Conservation (phyloP, 2,113 vertebrate genomes). For the Gorsachius goisagi region DNA sequence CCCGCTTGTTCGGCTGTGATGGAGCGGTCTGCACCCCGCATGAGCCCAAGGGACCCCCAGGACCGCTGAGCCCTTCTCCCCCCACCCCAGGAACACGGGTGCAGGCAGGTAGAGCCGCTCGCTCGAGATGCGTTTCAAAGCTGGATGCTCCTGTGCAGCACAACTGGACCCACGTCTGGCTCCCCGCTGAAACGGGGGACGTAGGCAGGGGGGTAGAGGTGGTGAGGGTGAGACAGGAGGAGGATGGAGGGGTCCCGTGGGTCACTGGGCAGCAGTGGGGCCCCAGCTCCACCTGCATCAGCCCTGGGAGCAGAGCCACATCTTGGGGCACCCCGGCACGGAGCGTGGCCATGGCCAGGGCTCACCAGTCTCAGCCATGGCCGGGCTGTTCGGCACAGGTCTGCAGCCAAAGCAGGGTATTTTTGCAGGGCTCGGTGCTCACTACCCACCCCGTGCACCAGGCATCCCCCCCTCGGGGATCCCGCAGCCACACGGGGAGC, state of each 20-base stretch:
- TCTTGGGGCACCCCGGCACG: fast-evolving
- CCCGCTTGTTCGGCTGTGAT: background rate
- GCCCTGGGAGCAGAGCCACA: background rate
- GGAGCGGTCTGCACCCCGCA: background rate
- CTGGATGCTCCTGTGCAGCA: background rate
- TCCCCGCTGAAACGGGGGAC: background rate
- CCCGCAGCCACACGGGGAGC: background rate
- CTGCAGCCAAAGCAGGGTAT: background rate
- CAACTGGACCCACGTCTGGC: background rate
- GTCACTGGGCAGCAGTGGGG: background rate
- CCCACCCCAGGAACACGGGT: background rate
- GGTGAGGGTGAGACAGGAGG: background rate
- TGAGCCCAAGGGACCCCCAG: fast-evolving
- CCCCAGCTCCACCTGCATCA: background rate
- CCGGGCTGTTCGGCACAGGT: background rate
- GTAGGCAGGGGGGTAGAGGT: background rate
- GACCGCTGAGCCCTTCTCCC: background rate
- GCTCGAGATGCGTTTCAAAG: fast-evolving
- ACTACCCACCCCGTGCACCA: fast-evolving
- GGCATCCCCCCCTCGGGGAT: background rate
- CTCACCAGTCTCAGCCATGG: fast-evolving
- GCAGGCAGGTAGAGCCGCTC: background rate
- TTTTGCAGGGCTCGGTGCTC: background rate
- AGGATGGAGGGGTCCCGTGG: background rate
- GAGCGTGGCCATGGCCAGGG: no score